phyloP scores from a whole-genome alignment of 2,888 invertebrate genomes.

The Anagyrus pseudococci region DNA sequence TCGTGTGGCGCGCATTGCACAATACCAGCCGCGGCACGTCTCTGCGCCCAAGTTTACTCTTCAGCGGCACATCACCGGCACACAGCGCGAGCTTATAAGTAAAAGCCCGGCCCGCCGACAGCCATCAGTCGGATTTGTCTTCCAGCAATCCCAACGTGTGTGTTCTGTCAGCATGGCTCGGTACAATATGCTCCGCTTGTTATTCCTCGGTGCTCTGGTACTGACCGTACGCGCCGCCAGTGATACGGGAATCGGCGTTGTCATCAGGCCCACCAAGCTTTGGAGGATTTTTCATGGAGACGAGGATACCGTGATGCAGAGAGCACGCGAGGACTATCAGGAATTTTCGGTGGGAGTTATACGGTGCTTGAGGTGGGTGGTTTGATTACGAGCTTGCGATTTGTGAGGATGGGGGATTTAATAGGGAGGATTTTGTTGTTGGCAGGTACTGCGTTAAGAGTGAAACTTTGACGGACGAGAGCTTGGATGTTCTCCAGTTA shows the following conservation, averaged over 20 bases:
- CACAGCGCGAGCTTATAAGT: slow-evolving; percentile 31
- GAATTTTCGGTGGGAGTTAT: slow-evolving; percentile 24
- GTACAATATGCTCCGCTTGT: not conserved
- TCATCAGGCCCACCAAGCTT: slow-evolving; percentile 21
- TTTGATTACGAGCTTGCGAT: not conserved
- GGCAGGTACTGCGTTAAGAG: slow-evolving; percentile 30
- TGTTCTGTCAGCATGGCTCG: not conserved
- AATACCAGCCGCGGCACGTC: slow-evolving; percentile 19
- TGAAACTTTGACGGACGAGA: not conserved
- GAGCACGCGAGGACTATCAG: slow-evolving; percentile 17
- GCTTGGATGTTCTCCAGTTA: slow-evolving; percentile 16
- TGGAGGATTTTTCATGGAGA: slow-evolving; percentile 25
- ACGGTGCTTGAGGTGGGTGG: slow-evolving; percentile 29
- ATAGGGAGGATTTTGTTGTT: not conserved
- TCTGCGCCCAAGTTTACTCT: slow-evolving; percentile 36
- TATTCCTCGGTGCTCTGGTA: not conserved
- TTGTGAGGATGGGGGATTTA: not conserved
- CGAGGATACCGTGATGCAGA: slow-evolving; percentile 7
- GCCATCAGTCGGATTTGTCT: not conserved
- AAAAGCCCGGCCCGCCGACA: slow-evolving; percentile 11
- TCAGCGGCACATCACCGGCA: slow-evolving; percentile 5
- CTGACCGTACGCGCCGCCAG: not conserved
- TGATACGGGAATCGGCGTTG: not conserved
- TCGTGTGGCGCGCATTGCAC: slow-evolving; percentile 30
- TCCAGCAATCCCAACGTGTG: not conserved